These are phyloP conservation scores for Drosophila melanogaster DNA, from an alignment of 1,140 invertebrate genomes.

Conservation along the genomic window DNA sequence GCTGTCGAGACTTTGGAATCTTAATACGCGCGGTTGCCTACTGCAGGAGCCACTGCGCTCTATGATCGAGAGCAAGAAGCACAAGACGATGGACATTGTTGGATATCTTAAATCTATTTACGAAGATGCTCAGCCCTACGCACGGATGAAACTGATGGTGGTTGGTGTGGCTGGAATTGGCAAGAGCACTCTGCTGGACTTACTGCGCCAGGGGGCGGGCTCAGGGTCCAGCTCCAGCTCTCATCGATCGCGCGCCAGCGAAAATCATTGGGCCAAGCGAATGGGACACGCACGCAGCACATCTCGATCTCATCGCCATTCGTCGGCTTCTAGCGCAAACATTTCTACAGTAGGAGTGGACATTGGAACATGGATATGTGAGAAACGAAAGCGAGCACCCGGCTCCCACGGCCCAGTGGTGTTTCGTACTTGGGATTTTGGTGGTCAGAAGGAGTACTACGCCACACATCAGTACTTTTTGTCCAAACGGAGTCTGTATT, in stretches of 20 bases:
- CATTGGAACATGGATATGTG: conserved; percentile 97
- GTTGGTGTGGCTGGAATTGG: conserved; percentile 96
- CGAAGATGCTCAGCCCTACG: conserved; percentile 96
- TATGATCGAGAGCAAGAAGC: conserved; percentile 96
- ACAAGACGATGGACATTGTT: conserved; percentile 98
- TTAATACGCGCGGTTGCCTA: conserved; percentile 96
- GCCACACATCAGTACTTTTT: conserved; percentile 99
- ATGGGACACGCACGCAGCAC: conserved; percentile 92
- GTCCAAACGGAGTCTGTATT: conserved; percentile 96
- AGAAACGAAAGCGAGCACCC: conserved; percentile 88
- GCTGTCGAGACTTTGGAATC: conserved; percentile 96
- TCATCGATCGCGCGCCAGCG: conserved; percentile 67
- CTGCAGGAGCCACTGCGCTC: conserved; percentile 95
- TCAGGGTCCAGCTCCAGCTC: conserved; percentile 54
- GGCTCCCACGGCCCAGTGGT: conserved; percentile 94
- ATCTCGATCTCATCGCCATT: conserved; percentile 57
- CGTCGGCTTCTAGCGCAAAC: conserved; percentile 85
- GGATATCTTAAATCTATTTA: conserved; percentile 96
- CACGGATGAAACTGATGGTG: conserved; percentile 98
- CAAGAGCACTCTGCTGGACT: conserved; percentile 96
- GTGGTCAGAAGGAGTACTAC: conserved; percentile 98
- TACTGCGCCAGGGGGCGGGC: conserved; percentile 89
- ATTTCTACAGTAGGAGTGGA: conserved; percentile 98
- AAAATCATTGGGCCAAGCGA: conserved; percentile 94
- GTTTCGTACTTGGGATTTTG: conserved; percentile 99